phyloP scores from a whole-genome alignment of 2,797 vertebrate species.

The Botia kubotai region DNA sequence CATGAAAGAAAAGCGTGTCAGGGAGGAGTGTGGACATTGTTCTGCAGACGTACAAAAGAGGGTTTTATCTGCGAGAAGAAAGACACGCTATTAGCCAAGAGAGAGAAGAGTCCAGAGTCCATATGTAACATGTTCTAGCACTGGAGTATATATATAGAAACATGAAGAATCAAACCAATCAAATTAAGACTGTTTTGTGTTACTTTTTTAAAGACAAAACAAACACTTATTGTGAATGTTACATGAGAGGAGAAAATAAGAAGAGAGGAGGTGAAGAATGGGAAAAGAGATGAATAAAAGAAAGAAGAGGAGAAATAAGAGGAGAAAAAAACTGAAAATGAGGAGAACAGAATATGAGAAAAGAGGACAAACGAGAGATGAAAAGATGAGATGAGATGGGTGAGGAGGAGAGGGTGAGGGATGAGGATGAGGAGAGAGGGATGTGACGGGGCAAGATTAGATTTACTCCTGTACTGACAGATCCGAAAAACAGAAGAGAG shows the following conservation, averaged over 20 bases:
- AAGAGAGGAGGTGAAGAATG: too few relatives aligned
- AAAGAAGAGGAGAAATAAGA: too few relatives aligned
- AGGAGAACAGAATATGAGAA: not conserved
- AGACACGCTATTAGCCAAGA: slow-evolving; percentile 34
- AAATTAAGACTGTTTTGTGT: not conserved
- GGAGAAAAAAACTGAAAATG: too few relatives aligned
- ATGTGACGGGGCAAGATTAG: slow-evolving; percentile 71
- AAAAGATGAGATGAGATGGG: slow-evolving; percentile 2
- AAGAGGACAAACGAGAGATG: not conserved
- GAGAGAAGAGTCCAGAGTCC: not conserved
- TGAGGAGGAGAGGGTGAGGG: not conserved
- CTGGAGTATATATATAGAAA: not conserved
- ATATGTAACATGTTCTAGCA: not conserved
- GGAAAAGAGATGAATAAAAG: too few relatives aligned
- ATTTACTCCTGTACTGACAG: slow-evolving; percentile 79
- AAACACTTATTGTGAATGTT: not conserved
- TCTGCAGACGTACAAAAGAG: slow-evolving; percentile 16
- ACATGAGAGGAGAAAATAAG: not conserved
- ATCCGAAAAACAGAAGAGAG: slow-evolving; percentile 78
- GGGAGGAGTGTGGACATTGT: slow-evolving; percentile 7
- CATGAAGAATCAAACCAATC: not conserved
- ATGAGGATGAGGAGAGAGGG: not conserved
- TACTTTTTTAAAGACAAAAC: not conserved
- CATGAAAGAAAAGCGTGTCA: slow-evolving; percentile 28
- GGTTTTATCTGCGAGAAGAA: slow-evolving; percentile 19